Evolutionary conservation across 1,140 invertebrate genomes (phyloP).

Genomic region (Pemphigus obesinymphae): DNA sequence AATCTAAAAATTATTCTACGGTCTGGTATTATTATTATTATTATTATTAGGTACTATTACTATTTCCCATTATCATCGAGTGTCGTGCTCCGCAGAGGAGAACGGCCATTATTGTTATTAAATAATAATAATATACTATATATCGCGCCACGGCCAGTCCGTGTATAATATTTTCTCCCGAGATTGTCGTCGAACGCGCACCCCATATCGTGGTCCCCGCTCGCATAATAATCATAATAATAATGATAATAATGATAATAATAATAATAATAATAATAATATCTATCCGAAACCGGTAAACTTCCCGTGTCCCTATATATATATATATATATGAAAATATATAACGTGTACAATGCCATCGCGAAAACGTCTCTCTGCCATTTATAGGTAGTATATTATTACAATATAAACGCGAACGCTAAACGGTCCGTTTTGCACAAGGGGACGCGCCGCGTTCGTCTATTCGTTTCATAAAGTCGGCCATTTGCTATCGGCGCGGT

Average conservation of each 20-base stretch:
- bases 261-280: no score
- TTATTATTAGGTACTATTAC: background rate
- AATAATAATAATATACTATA: background rate
- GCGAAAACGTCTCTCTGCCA: no score
- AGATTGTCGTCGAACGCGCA: background rate
- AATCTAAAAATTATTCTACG: constrained; percentile 40
- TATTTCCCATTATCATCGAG: background rate
- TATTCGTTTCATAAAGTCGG: no score
- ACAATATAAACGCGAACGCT: no score
- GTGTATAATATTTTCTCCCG: background rate
- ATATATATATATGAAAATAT: background rate
- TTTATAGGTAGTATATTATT: no score
- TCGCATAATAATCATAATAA: no score
- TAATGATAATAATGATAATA: no score
- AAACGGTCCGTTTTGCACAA: no score
- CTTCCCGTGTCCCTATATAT: background rate
- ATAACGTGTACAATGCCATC: no score
- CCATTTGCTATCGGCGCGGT: no score
- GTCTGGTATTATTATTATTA: constrained; percentile 28
- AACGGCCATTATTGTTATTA: constrained; percentile 26
- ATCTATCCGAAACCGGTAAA: background rate
- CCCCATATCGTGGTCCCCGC: background rate
- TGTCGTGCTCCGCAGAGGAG: background rate
- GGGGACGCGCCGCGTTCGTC: no score
- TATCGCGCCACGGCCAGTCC: background rate